Evolutionary conservation across 2,113 vertebrate genomes (phyloP).

Genomic region (Pao palembangensis): DNA sequence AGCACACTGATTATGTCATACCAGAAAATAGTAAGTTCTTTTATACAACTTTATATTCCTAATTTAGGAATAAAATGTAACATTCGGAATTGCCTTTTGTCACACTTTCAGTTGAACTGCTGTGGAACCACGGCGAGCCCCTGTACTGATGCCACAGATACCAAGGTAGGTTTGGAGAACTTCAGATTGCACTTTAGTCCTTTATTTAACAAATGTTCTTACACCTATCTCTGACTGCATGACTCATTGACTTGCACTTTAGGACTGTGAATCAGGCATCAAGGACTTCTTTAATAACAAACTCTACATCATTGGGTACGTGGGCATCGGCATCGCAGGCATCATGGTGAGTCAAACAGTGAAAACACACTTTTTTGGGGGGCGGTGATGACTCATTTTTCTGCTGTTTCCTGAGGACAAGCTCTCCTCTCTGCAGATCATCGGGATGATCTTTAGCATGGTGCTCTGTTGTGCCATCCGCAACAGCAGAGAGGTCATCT

Average conservation of each 20-base stretch:
- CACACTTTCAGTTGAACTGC: conserved; percentile 59
- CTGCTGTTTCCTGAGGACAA: background rate
- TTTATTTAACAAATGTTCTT: no score
- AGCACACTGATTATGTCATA: conserved; percentile 56
- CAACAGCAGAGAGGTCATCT: conserved; percentile 90
- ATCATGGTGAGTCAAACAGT: conserved; percentile 82
- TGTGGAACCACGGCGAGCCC: conserved; percentile 51
- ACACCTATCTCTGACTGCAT: background rate
- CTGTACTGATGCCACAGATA: conserved; percentile 33
- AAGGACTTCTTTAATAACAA: conserved; percentile 80
- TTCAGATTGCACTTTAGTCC: no score
- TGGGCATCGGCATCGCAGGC: conserved; percentile 90
- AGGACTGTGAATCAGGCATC: conserved; percentile 88
- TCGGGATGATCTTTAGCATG: conserved; percentile 99
- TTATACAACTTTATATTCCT: background rate
- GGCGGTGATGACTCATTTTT: background rate
- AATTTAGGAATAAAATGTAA: background rate
- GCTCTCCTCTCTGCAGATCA: conserved; percentile 77
- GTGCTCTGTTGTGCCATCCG: conserved; percentile 94
- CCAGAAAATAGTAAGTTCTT: conserved; percentile 59
- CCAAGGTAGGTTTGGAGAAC: conserved; percentile 40
- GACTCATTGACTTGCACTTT: conserved; percentile 9
- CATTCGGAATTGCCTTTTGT: background rate
- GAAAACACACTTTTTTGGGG: background rate
- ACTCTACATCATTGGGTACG: conserved; percentile 89